Base-by-base conservation (phyloP, 2,797 vertebrate genomes). In the Chanos chanos region DNA sequence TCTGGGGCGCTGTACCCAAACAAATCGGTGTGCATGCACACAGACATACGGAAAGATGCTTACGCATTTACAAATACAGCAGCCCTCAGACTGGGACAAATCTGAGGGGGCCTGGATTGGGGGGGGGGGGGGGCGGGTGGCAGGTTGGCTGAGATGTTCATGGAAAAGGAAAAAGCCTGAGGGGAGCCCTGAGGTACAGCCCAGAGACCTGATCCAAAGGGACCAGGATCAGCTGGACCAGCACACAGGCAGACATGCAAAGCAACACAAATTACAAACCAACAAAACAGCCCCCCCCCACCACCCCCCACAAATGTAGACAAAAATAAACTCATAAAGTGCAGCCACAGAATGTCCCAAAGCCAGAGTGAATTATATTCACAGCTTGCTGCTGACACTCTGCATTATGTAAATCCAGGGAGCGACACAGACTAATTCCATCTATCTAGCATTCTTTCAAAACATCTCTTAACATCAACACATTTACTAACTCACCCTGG, bases 341-440 rank as follows among this genome's bases (percentile, higher is more conserved):
- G 28, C 40, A 58, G 27, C 45, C 21, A 18, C 15, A 5, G 36
- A 21, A 58, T 15, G 28, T 37, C 10, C 37, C 47, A 22, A 15
- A 22, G 44, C 15, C 37, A 37, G 39, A 39, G 59, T 31, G 40
- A 52, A 66, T 47, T 52, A 59, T 21, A 64, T 37, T 10, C 64
- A 39, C 64, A 59, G 55, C 31, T 21, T 51, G 53, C 44, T 63
- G 12, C 25, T 28, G 37, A 66, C 39, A 30, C 39, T n/a, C 16
- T 4, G 25, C 47, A 66, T 57, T 57, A 51, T 52, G 47, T 52
- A 37, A 44, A 53, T 37, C 21, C 18, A 9, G 16, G 6, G 54
- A 59, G 24, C 40, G 31, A 31, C 40, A 48, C 59, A 51, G 66
- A 18, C 63, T 45, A 15, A 66, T 52, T 66, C 36, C 16, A 53